Base-by-base conservation (phyloP, 2,888 invertebrate genomes). In the Lasioglossum marginatum region DNA sequence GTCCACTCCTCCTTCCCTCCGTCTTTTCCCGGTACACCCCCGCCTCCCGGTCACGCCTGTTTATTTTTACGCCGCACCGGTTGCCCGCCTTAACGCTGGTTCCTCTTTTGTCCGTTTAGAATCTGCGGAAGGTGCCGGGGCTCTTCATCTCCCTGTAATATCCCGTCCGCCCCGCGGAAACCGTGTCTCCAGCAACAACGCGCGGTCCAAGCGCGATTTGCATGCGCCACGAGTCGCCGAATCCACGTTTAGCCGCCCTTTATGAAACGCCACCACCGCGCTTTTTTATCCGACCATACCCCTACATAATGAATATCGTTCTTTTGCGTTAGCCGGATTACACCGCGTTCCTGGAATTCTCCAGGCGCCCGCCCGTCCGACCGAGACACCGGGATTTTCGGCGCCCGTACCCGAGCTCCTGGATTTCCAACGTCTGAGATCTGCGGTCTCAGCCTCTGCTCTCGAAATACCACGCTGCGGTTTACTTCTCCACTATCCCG, bases 41-140 rank as follows among this genome's bases (percentile, higher is more conserved):
- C 31, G 48, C 27, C 57, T 10, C 57, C 57, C n/a, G 57, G 34
- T 66, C 68, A 60, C 27, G 23, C 52, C 72, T 82, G 86, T 89
- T 86, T 89, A 89, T 87, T 86, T 89, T 86, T 73, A 80, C 82
- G 60, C 82, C 52, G 48, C 40, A 66, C 31, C 70, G 48, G 57
- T 57, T 27, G 73, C 57, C 27, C 45, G 52, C 74, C 63, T 78
- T 57, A 57, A 71, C 48, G 73, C 57, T 27, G 63, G 76, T 77
- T 63, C 77, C 52, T 34, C 70, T 70, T 79, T 74, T 74, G 52
- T 79, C 71, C 78, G 79, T 77, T 77, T 63, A 48, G 70, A 78
- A 85, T 77, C 77, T 66, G 43, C 37, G 52, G 31, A 48, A 48
- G 63, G 31, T 16, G 66, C 66, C 66, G 34, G 19, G 19, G 34